phyloP scores from a whole-genome alignment of 2,888 invertebrate species.

The Cordylochernes scorpioides region DNA sequence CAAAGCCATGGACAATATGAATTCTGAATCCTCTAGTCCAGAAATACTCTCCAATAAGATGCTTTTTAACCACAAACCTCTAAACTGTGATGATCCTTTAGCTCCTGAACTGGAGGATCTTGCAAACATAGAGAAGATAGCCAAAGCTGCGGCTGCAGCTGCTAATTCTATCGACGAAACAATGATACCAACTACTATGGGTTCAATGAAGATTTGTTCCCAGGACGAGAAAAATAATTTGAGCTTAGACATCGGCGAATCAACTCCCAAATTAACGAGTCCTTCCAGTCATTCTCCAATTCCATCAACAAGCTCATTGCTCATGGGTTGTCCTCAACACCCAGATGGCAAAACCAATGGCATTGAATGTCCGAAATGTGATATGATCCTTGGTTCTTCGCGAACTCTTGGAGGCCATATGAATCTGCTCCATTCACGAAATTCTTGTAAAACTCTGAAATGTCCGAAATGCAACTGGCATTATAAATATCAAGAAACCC shows the following conservation, averaged over 20 bases:
- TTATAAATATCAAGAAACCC: slow-evolving; percentile 97
- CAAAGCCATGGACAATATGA: slow-evolving; percentile 21
- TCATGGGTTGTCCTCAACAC: slow-evolving; percentile 47
- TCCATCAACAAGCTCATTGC: slow-evolving; percentile 30
- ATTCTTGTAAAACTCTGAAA: slow-evolving; percentile 93
- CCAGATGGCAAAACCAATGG: slow-evolving; percentile 75
- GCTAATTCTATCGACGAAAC: no score
- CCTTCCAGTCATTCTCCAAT: slow-evolving; percentile 11
- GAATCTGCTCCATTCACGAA: slow-evolving; percentile 68
- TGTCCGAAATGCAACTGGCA: slow-evolving; percentile 99
- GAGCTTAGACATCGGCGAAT: no score
- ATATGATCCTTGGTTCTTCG: slow-evolving; percentile 64
- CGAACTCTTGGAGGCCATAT: slow-evolving; percentile 35
- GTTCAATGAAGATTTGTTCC: no score
- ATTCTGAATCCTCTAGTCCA: not conserved
- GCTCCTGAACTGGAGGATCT: slow-evolving; percentile 15
- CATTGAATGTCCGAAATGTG: slow-evolving; percentile 79
- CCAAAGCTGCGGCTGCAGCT: slow-evolving; percentile 23
- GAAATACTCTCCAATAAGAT: not conserved
- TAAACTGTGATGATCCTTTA: slow-evolving; percentile 7
- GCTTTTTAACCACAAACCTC: no score
- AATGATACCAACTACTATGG: no score
- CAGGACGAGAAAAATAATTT: no score
- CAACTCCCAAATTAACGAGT: no score
- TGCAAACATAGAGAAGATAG: slow-evolving; percentile 15